Base-by-base conservation (phyloP, 2,888 invertebrate species). In the Eumerus sabulonum region DNA sequence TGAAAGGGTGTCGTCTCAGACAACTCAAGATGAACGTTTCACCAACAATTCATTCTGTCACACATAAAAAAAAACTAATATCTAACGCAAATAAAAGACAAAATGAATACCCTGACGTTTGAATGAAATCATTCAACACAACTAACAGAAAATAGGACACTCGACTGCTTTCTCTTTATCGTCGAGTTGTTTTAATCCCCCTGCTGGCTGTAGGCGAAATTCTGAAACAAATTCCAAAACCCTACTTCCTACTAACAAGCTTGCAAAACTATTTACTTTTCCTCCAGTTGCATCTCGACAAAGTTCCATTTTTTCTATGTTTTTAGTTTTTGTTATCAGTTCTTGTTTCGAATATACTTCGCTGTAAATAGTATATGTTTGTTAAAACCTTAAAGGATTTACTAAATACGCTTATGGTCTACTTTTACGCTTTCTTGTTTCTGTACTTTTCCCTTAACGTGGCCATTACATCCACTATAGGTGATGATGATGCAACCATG, bases 1-100 rank as follows among this genome's bases (percentile, higher is more conserved):
- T 59, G 48, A 76, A 71, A 54, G 76, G 54, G 44, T 66, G 71
- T 71, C 35, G 12, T 36, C 64, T 70, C 71, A 76, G 71, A 76
- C 76, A 45, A 54, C 64, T 76, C 27, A 60, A 76, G 59, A 40
- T 50, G 51, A 47, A 18, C 27, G 27, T 62, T 44, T n/a, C 48
- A 35, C 9, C 11, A 35, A 74, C 18, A 17, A 27, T 40, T 40
- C 40, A 40, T 40, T 4, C 27, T 27, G 12, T 12, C 18, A 12
- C n/a, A 13, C 1, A 17, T 35, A 59, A 4, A 27, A 35, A 19
- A 19, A 51, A 19, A n/a, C 27, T 19, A 9, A 50, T 27, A 3
- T 12, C 14, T 16, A 17, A 45, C 47, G 47, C 59, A 27, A 27
- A 27, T 7, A 27, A 27, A 27, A 7, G 27, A 27, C 27, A 7